Conservation (phyloP, 1,140 invertebrate species). For the Achatina immaculata region DNA sequence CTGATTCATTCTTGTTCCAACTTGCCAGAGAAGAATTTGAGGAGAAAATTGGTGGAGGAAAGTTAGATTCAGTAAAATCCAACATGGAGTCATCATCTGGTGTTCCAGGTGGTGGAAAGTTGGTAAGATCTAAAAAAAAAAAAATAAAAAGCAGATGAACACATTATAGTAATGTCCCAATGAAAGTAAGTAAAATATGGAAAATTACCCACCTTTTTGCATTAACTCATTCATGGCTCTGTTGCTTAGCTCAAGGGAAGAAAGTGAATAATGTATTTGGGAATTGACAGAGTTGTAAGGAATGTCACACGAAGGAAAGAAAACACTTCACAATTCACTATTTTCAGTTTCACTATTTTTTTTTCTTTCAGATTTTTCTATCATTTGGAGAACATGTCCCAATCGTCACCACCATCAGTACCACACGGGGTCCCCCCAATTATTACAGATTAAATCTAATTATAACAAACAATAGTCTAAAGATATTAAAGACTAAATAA, state of each 20-base stretch:
- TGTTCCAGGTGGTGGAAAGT: slow-evolving; percentile 85
- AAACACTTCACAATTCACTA: too few species aligned
- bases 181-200: background rate
- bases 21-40: slow-evolving; percentile 8
- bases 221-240: background rate
- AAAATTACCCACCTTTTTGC: background rate
- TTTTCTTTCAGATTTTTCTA: too few species aligned
- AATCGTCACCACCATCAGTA: too few species aligned
- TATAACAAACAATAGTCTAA: too few species aligned
- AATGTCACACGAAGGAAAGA: too few species aligned
- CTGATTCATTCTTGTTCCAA: slow-evolving; percentile 9
- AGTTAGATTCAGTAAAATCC: slow-evolving; percentile 46
- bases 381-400: too few species aligned
- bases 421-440: too few species aligned
- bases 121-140: slow-evolving; percentile 78
- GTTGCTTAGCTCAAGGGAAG: background rate
- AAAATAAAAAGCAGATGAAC: background rate
- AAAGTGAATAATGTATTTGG: too few species aligned
- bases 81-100: slow-evolving; percentile 77
- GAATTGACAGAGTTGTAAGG: too few species aligned
- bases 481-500: too few species aligned
- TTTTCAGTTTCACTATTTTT: too few species aligned
- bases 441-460: too few species aligned
- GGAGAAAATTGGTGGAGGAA: slow-evolving; percentile 44
- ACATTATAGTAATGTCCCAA: background rate